phyloP scores from a whole-genome alignment of 2,797 vertebrate genomes.

The Artibeus lituratus region DNA sequence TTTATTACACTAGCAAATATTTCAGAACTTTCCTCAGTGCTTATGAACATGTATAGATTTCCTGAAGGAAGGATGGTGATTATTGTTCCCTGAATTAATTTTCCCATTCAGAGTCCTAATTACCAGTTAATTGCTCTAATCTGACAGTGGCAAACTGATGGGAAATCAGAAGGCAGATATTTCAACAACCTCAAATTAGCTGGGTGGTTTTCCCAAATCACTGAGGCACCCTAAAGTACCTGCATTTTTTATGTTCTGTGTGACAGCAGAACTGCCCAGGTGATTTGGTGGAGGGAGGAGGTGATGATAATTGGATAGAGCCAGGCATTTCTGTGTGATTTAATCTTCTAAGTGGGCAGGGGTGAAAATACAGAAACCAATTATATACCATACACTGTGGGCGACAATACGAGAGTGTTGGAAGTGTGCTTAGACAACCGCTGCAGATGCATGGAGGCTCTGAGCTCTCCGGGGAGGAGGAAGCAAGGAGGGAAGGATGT shows the following conservation, averaged over 20 bases:
- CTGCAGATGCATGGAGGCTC: not conserved
- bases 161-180: constrained; percentile 37
- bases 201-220: not conserved
- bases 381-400: not conserved
- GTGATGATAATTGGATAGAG: not conserved
- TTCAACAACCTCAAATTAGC: constrained; percentile 30
- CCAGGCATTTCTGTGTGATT: constrained; percentile 14
- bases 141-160: not conserved
- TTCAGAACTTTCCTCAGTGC: not conserved
- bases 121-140: constrained; percentile 53
- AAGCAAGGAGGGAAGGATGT: not conserved
- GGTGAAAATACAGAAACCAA: constrained; percentile 16
- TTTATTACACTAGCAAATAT: not conserved
- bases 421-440: not conserved
- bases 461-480: not conserved
- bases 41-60: not conserved
- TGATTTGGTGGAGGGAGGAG: not conserved
- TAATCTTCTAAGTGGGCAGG: constrained; percentile 17
- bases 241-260: not conserved
- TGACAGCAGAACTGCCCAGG: not conserved
- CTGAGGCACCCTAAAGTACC: not conserved
- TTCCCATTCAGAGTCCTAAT: constrained; percentile 50
- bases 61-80: not conserved
- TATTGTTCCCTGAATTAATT: constrained; percentile 34
- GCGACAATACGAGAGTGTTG: not conserved